A percentile compares a stretch with the other conserved stretches of the same genome.
These are phyloP conservation scores for Aptenodytes patagonicus DNA, from an alignment of 2,113 vertebrate species.

Conservation along the genomic window DNA sequence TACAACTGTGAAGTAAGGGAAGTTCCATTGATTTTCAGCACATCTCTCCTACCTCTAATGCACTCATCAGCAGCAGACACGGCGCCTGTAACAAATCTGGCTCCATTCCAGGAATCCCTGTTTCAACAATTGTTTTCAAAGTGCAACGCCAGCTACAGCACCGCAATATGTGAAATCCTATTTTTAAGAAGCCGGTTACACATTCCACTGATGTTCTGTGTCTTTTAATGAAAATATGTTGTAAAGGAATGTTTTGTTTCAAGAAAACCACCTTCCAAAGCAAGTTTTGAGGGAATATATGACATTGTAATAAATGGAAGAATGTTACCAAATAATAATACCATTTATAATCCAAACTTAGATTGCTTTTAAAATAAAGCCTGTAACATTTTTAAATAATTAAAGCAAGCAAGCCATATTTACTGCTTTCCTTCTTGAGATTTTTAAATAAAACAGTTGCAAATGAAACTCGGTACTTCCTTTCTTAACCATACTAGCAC, in stretches of 20 bases:
- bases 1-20: neutral
- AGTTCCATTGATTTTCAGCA: neutral
- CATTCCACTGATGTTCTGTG: neutral
- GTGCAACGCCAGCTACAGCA: neutral
- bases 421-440: neutral
- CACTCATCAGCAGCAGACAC: neutral
- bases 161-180: neutral
- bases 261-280: neutral
- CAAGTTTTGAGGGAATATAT: neutral
- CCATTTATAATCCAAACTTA: neutral
- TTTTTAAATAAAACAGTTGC: neutral
- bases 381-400: neutral
- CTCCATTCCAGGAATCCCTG: neutral
- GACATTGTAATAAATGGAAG: neutral
- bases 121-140: neutral
- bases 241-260: neutral
- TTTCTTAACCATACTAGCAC: neutral
- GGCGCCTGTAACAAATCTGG: neutral
- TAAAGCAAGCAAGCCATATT: neutral
- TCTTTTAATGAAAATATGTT: neutral
- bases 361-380: neutral
- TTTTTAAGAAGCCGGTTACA: neutral
- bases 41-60: neutral
- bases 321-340: neutral
- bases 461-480: neutral